Base-by-base conservation (phyloP, 2,113 vertebrate genomes). In the Chaetops frenatus region DNA sequence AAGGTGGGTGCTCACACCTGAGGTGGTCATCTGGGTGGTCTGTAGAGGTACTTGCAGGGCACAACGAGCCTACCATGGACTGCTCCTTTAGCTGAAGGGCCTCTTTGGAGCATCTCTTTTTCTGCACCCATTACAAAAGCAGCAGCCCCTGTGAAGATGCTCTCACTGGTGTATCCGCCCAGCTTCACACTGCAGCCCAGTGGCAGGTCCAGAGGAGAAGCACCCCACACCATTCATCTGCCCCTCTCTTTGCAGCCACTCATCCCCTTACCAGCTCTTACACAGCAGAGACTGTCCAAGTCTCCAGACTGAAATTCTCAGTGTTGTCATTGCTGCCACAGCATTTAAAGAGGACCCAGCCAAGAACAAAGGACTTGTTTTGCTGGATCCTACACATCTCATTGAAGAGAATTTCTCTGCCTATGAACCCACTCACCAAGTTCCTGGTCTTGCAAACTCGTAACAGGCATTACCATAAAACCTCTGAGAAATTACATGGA, bases 281-380 rank as follows among this genome's bases (percentile, higher is more conserved):
- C 58, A 36, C 10, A 67, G 57, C 16, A 80, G 40, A 92, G n/a
- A n/a, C 3, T 88, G 24, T 40, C 73, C 50, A 33, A 57, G 56
- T 22, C 29, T 90, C 31, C 80, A 72, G 45, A 66, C 18, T n/a
- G 53, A 91, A 94, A 60, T 80, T 87, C 48, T 83, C 5, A 3
- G 24, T 36, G 24, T 45, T 73, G 50, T 40, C 73, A 61, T 72
- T 61, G 61, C 23, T 61, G 67, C 35, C 21, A 47, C 27, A 74
- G 76, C 60, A 33, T 61, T 29, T 50, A 66, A 45, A 88, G 15
- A n/a, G 17, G 64, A 77, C 33, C 12, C 47, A 83, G 7, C 16
- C 54, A 81, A 93, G 79, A 86, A 61, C 16, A 70, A 73, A 74
- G 42, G 82, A 90, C 58, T 92, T 88, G 86, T 93, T 96, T 90